Percentiles rank a stretch among this genome's conserved stretches.
These are phyloP conservation scores for Odiellus spinosus DNA, from an alignment of 2,888 invertebrate genomes.

Conservation along the genomic window DNA sequence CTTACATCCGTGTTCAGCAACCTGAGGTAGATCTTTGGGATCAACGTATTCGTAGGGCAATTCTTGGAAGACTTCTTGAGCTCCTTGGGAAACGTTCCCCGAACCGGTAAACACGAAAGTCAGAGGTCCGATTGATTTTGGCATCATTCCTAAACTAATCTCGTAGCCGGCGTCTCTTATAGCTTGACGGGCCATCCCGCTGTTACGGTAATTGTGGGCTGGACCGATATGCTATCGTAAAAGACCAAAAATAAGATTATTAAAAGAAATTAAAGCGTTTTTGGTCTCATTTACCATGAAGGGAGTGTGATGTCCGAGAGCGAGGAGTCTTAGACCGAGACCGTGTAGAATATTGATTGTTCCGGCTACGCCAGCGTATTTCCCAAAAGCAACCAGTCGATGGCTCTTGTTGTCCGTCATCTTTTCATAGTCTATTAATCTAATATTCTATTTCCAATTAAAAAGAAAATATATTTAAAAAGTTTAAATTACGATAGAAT, in stretches of 20 bases:
- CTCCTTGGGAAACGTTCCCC: conserved; percentile 83
- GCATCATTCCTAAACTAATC: conserved; percentile 88
- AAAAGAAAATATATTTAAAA: conserved; percentile 6
- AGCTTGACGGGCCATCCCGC: conserved; percentile 92
- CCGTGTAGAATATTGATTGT: conserved; percentile 98
- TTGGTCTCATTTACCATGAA: conserved; percentile 77
- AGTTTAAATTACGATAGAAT: not conserved
- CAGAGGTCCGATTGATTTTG: conserved; percentile 88
- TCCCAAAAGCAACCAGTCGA: conserved; percentile 93
- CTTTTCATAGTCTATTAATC: conserved; percentile 93
- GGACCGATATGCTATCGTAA: conserved; percentile 71
- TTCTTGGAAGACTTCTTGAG: conserved; percentile 70
- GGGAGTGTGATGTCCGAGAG: conserved; percentile 95
- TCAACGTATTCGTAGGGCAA: conserved; percentile 94
- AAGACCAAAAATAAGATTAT: not conserved
- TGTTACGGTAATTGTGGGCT: conserved; percentile 95
- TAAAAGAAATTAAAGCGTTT: not conserved
- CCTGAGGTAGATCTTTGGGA: conserved; percentile 83
- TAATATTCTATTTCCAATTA: conserved; percentile 50
- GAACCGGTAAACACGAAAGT: conserved; percentile 97
- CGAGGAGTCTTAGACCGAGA: conserved; percentile 75
- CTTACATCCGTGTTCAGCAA: conserved; percentile 89
- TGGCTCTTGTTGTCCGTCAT: conserved; percentile 75
- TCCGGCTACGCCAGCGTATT: conserved; percentile 94
- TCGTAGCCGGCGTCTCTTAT: conserved; percentile 98